Evolutionary conservation across 2,797 vertebrate genomes (phyloP).

Genomic region (Acomys russatus): DNA sequence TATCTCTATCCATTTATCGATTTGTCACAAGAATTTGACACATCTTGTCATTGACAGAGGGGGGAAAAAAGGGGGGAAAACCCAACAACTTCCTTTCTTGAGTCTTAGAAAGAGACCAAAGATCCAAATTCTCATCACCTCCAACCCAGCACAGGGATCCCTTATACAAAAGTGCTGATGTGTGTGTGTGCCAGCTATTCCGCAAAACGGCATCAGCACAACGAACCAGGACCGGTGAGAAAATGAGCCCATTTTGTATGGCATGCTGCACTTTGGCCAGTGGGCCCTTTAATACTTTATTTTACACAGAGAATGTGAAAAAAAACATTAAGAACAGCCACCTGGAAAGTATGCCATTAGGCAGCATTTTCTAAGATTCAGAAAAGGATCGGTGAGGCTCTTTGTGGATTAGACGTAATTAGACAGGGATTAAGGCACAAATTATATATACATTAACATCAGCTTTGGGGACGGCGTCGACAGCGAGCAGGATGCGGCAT

Average conservation of each 20-base stretch:
- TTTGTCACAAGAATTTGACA: conserved; percentile 82
- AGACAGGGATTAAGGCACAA: conserved; percentile 83
- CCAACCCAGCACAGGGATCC: conserved; percentile 53
- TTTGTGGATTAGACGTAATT: conserved; percentile 78
- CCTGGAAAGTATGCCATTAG: conserved; percentile 48
- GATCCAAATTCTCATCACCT: not conserved
- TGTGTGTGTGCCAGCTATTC: not conserved
- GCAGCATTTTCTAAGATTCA: conserved; percentile 72
- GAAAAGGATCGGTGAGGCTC: conserved; percentile 64
- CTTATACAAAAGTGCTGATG: conserved; percentile 70
- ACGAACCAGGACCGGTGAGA: conserved; percentile 46
- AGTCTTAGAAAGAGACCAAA: conserved; percentile 65
- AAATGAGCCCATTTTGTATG: conserved; percentile 33
- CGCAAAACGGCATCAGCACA: conserved; percentile 29
- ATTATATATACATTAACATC: conserved; percentile 86
- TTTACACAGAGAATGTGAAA: conserved; percentile 23
- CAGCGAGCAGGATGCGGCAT: conserved; percentile 76
- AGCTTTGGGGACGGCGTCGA: conserved; percentile 82
- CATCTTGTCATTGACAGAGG: conserved; percentile 77
- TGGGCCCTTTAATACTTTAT: conserved; percentile 46
- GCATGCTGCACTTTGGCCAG: conserved; percentile 3
- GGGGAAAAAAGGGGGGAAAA: not conserved
- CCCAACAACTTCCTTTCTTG: conserved; percentile 60
- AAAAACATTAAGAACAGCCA: conserved; percentile 44
- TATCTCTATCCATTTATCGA: conserved; percentile 76